Base-by-base conservation (phyloP, 1,140 invertebrate species). In the Macrobrachium rosenbergii region DNA sequence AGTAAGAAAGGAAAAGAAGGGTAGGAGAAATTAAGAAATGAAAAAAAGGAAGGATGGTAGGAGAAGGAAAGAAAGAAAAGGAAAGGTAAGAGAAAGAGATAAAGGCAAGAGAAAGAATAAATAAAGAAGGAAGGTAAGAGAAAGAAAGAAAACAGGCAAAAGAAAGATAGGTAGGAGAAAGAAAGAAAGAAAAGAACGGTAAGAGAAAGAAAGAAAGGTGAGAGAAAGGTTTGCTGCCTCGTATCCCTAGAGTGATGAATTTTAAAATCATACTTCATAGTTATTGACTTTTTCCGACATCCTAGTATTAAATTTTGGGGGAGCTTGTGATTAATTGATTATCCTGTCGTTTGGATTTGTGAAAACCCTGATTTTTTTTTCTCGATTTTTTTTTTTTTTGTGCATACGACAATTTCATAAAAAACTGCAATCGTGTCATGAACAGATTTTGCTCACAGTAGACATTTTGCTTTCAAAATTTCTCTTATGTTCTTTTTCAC, bases 231-330 rank as follows among this genome's bases (percentile, higher is more conserved):
- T 75, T 58, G 72, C 6, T 16, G 59, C 28, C 69, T 72, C 21
- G 82, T 45, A 58, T 75, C 43, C 63, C 28, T 14, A 5, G 58
- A 62, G 72, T 83, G 82, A 83, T 83, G 82, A 83, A 83, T 83
- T 83, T 83, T 75, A 83, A 75, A 72, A 83, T 62, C 82, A 75
- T 83, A 69, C 76, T 83, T 83, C 82, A 83, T 83, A 72, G 82
- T 75, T 83, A 75, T 83, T 82, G 81, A 83, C 63, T 75, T 82
- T 81, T 79, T 83, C 58, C 69, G 82, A 83, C 69, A 75, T 60
- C 23, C 69, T 76, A 83, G 62, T 83, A 83, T 83, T 60, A 72
- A 83, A 72, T 62, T 75, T 62, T 52, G 82, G 14, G 58, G 58
- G 75, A 52, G 21, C 52, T 12, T 52, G 75, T 21, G 81, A 75